Conservation (phyloP, 1,140 invertebrate species). For the Drosophila pachea region DNA sequence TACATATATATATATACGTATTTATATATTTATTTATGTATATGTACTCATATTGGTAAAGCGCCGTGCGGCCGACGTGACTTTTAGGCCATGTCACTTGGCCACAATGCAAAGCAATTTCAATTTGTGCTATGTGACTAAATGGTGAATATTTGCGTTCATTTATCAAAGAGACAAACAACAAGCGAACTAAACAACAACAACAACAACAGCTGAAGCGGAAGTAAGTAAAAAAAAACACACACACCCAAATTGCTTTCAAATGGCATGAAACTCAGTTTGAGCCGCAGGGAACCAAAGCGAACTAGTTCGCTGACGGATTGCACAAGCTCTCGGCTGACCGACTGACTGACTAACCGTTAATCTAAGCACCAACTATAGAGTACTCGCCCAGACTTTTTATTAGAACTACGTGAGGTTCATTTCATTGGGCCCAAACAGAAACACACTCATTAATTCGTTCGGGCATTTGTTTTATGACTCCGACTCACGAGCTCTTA, state of each 20-base stretch:
- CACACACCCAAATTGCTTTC: neutral
- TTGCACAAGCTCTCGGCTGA: neutral
- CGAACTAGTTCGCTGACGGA: constrained; percentile 1
- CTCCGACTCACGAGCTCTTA: constrained; percentile 9
- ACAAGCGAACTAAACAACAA: constrained; percentile 1
- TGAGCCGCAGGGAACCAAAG: neutral
- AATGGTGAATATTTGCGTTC: constrained; percentile 56
- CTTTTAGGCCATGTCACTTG: constrained; percentile 41
- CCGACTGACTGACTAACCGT: constrained; percentile 1
- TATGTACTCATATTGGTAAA: constrained; percentile 16
- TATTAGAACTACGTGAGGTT: constrained; percentile 33
- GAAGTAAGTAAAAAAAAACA: constrained; percentile 5
- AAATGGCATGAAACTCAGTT: neutral
- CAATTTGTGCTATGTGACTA: constrained; percentile 54
- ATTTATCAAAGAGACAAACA: constrained; percentile 47
- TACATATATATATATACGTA: neutral
- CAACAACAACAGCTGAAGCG: constrained; percentile 12
- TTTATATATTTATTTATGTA: neutral
- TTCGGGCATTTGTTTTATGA: constrained; percentile 5
- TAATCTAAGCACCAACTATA: constrained; percentile 6
- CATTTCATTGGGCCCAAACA: constrained; percentile 2
- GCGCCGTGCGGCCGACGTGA: constrained; percentile 48
- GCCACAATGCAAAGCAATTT: constrained; percentile 2
- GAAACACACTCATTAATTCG: constrained; percentile 5
- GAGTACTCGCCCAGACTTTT: constrained; percentile 14